phyloP scores from a whole-genome alignment of 2,797 vertebrate genomes.

The Limnodromus scolopaceus region DNA sequence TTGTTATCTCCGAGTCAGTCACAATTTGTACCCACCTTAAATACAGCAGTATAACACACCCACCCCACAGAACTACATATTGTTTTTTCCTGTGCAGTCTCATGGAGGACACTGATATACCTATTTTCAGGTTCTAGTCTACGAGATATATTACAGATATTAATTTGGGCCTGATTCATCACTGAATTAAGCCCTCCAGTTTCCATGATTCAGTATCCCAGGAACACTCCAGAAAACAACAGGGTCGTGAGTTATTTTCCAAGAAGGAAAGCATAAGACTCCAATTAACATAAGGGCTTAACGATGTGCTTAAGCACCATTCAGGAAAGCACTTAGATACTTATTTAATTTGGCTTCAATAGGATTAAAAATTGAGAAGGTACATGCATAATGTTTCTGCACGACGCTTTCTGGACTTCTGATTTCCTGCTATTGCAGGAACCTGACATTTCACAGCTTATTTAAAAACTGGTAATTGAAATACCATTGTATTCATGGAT shows the following conservation, averaged over 20 bases:
- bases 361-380: slow-evolving; percentile 18
- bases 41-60: not conserved
- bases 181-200: not conserved
- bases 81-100: not conserved
- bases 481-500: not conserved
- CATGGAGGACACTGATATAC: not conserved
- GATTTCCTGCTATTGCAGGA: not conserved
- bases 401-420: not conserved
- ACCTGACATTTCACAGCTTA: not conserved
- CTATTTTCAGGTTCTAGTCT: not conserved
- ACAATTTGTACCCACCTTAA: not conserved
- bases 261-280: not conserved
- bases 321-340: slow-evolving; percentile 40
- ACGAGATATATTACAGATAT: not conserved
- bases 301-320: not conserved
- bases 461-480: not conserved
- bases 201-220: not conserved
- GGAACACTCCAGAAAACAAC: not conserved
- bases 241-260: not conserved
- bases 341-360: slow-evolving; percentile 34
- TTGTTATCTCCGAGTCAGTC: not conserved
- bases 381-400: not conserved
- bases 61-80: not conserved
- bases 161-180: not conserved
- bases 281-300: slow-evolving; percentile 46